phyloP scores from a whole-genome alignment of 2,888 invertebrate genomes.

The Machimus rusticus region DNA sequence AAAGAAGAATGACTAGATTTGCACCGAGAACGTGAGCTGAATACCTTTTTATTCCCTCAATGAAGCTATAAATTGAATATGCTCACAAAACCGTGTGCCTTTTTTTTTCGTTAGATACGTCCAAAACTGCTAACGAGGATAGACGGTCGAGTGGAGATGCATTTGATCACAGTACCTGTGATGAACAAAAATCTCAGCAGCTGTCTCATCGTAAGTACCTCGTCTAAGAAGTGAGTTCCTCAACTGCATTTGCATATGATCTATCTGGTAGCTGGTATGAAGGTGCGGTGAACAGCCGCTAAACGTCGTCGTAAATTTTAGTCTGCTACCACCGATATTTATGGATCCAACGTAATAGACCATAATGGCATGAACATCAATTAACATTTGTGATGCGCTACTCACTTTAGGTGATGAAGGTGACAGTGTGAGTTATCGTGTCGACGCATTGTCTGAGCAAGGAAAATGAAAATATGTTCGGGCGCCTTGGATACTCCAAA shows the following conservation, averaged over 20 bases:
- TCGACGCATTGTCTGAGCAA: neutral
- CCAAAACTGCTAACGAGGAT: neutral
- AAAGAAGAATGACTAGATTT: neutral
- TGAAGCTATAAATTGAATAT: constrained; percentile 7
- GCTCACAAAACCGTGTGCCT: neutral
- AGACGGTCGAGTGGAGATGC: neutral
- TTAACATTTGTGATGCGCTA: neutral
- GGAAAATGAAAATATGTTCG: neutral
- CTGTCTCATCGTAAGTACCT: neutral
- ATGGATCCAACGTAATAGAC: neutral
- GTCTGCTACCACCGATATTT: neutral
- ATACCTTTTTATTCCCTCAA: neutral
- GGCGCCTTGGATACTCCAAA: too few species aligned
- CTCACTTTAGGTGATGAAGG: neutral
- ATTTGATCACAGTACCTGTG: neutral
- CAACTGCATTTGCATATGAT: neutral
- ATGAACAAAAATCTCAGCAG: neutral
- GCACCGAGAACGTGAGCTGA: neutral
- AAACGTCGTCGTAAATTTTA: neutral
- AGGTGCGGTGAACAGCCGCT: neutral
- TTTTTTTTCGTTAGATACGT: neutral
- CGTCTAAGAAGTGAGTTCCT: neutral
- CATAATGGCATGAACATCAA: neutral
- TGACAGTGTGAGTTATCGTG: neutral
- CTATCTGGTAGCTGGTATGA: neutral